Base-by-base conservation (phyloP, 2,888 invertebrate species). In the Ochropacha duplaris region DNA sequence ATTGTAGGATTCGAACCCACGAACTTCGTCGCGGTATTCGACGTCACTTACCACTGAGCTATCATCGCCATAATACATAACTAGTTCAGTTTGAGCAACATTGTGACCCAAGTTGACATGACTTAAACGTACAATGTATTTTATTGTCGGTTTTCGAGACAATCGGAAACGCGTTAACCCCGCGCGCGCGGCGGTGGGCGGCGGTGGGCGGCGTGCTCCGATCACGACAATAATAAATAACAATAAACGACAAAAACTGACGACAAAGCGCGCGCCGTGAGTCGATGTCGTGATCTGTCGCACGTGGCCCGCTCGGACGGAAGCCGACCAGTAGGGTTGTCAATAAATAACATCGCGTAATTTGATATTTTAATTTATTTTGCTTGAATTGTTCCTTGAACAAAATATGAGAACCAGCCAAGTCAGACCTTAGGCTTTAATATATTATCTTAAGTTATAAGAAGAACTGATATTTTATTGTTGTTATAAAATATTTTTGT, bases 251-350 rank as follows among this genome's bases (percentile, higher is more conserved):
- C 71, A 72, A 72, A 71, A 68, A 65, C 64, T 71, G 72, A 72
- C 68, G 72, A 72, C 70, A 72, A 71, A 64, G 68, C 68, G 64
- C 57, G 55, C 58, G 68, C 74, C 77, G 77, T 76, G 78, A 67
- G 62, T 60, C 62, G 55, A 58, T 31, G 66, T 76, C 80, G 78
- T 78, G 78, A 70, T 56, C 66, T 54, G 60, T 62, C 70, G 77
- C 77, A 77, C 78, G 78, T 74, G 74, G 54, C 63, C 50, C 24
- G 28, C 6, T 51, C 60, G 65, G 56, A 57, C 65, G 62, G 64
- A 57, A 65, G 59, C 66, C 55, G 54, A 12, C 11, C 9, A 9
- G 0, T 19, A 44, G 44, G 44, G 44, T 19, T 44, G 44, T 2
- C 44, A 19, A 8, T 39, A 39, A 16, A 28, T 28, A 6, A 28